phyloP scores from a whole-genome alignment of 2,888 invertebrate species.

The Tenthredo notha region DNA sequence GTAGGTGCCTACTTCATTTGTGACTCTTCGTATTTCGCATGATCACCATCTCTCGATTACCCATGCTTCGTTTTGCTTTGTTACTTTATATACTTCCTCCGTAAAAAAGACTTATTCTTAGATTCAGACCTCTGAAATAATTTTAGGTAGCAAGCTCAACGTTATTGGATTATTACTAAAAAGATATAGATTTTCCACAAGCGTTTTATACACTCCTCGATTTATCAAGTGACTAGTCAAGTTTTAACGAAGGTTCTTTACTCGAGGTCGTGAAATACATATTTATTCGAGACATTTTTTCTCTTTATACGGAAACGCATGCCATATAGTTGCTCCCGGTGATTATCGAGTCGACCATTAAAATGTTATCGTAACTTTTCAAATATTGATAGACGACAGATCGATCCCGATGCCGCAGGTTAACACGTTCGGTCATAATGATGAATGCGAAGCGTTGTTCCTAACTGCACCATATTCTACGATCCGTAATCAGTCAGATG shows the following conservation, averaged over 20 bases:
- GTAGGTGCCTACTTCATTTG: neutral
- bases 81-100: neutral
- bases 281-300: neutral
- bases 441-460: constrained; percentile 13
- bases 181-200: neutral
- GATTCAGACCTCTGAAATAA: neutral
- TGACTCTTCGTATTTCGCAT: neutral
- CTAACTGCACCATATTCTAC: neutral
- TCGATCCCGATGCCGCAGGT: neutral
- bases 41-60: neutral
- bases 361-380: constrained; percentile 12
- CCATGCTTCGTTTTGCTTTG: neutral
- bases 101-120: neutral
- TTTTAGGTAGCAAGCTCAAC: neutral
- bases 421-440: neutral
- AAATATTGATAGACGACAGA: neutral
- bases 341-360: neutral
- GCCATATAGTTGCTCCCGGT: neutral
- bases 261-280: neutral
- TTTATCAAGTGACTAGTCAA: neutral
- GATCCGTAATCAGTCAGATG: constrained; percentile 7
- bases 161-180: neutral
- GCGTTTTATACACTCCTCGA: neutral
- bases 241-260: neutral
- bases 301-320: constrained; percentile 5